These are phyloP conservation scores for Aphyosemion australe DNA, from an alignment of 2,113 vertebrate species.

Conservation along the genomic window DNA sequence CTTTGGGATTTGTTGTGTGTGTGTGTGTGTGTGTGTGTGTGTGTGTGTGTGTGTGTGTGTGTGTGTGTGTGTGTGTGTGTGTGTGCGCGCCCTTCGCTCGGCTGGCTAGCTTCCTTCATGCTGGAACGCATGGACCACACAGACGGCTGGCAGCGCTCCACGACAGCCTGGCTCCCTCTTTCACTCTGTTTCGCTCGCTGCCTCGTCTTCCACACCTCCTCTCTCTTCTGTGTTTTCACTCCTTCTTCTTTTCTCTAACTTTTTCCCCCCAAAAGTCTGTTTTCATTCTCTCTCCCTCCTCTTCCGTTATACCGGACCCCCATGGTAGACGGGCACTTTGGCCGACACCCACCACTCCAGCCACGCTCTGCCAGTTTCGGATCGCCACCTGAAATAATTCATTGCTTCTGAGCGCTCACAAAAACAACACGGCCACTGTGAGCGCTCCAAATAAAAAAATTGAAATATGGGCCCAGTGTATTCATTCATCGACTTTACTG, in stretches of 20 bases:
- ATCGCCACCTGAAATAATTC: conserved; percentile 77
- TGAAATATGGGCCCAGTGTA: conserved; percentile 71
- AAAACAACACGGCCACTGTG: conserved; percentile 68
- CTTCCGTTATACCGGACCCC: conserved; percentile 53
- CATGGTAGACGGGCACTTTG: conserved; percentile 49
- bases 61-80: conserved; percentile 23
- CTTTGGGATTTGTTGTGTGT: conserved; percentile 53
- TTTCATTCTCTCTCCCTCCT: conserved; percentile 17
- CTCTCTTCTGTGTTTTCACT: conserved; percentile 20
- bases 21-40: not conserved
- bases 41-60: no score
- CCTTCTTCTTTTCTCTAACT: not conserved
- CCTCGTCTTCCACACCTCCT: conserved; percentile 55
- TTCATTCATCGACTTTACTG: conserved; percentile 71
- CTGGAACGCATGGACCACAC: conserved; percentile 83
- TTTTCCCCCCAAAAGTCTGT: conserved; percentile 15
- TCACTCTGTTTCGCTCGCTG: conserved; percentile 47
- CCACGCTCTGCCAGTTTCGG: conserved; percentile 53
- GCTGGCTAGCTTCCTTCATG: conserved; percentile 78
- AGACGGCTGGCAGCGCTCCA: conserved; percentile 82
- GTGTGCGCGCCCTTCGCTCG: conserved; percentile 64
- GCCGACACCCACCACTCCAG: conserved; percentile 48
- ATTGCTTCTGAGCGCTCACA: conserved; percentile 72
- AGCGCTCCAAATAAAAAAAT: conserved; percentile 71
- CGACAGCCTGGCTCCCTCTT: conserved; percentile 73